Evolutionary conservation across 2,113 vertebrate species (phyloP).

Genomic region (Aptenodytes forsteri): DNA sequence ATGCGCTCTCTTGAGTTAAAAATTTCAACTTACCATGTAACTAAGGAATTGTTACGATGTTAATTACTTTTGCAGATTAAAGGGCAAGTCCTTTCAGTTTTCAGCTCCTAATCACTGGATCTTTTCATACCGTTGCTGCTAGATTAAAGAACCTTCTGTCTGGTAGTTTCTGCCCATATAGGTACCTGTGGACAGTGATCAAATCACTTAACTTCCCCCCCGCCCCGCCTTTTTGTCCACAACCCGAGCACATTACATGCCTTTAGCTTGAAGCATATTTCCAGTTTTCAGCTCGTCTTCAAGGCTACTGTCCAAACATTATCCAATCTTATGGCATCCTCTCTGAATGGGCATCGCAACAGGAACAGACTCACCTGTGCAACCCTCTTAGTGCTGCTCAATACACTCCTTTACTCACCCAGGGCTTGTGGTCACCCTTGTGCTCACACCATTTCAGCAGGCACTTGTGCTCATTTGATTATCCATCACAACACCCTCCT

Average conservation of each 20-base stretch:
- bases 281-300: background rate
- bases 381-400: background rate
- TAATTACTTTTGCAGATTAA: constrained; percentile 37
- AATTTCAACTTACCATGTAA: background rate
- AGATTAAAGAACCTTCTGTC: background rate
- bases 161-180: background rate
- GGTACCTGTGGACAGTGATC: background rate
- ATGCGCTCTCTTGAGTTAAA: background rate
- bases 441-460: background rate
- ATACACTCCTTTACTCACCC: background rate
- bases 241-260: background rate
- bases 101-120: background rate
- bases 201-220: background rate
- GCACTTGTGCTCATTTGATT: background rate
- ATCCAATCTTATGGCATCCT: background rate
- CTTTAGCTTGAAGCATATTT: background rate
- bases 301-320: background rate
- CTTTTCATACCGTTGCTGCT: background rate
- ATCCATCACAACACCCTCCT: background rate
- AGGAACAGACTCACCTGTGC: background rate
- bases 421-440: background rate
- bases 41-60: background rate
- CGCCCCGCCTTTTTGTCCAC: no score
- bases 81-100: background rate
- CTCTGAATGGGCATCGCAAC: background rate